phyloP scores from a whole-genome alignment of 2,113 vertebrate species.

The Syrrhaptes paradoxus region DNA sequence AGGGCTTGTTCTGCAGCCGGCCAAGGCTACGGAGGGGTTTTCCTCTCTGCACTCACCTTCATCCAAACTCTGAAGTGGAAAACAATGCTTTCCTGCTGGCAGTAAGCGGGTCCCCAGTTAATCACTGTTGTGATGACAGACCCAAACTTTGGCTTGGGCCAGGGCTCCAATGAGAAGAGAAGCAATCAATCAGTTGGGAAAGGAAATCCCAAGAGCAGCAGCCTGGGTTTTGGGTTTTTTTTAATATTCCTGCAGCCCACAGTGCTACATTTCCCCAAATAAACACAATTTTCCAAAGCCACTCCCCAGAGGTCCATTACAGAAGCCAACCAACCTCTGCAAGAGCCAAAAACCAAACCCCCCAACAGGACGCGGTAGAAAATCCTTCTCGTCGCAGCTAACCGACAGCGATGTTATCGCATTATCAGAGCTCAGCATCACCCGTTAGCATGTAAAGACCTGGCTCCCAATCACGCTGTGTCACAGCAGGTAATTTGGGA shows the following conservation, averaged over 20 bases:
- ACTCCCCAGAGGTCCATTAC: neutral
- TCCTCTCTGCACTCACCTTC: conserved; percentile 20
- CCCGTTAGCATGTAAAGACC: neutral
- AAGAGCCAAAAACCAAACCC: neutral
- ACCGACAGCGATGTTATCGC: rapidly evolving
- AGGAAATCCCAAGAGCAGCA: conserved; percentile 27
- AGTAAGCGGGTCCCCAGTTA: conserved; percentile 15
- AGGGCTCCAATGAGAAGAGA: neutral
- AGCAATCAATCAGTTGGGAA: conserved; percentile 24
- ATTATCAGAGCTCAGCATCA: neutral
- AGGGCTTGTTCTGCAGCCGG: neutral
- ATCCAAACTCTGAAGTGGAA: conserved; percentile 13
- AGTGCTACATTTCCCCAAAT: neutral
- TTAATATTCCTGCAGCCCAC: neutral
- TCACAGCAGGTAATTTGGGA: rapidly evolving
- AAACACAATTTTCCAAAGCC: neutral
- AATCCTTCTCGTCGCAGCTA: neutral
- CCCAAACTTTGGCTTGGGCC: neutral
- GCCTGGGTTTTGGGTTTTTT: neutral
- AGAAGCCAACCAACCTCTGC: neutral
- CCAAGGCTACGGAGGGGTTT: neutral
- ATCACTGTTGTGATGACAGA: neutral
- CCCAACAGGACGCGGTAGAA: neutral
- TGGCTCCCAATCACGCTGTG: neutral
- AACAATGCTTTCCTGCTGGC: conserved; percentile 29